A percentile compares a stretch with the other conserved stretches of the same genome.
phyloP scores from a whole-genome alignment of 2,888 invertebrate species.

The Watsonalla cultraria region DNA sequence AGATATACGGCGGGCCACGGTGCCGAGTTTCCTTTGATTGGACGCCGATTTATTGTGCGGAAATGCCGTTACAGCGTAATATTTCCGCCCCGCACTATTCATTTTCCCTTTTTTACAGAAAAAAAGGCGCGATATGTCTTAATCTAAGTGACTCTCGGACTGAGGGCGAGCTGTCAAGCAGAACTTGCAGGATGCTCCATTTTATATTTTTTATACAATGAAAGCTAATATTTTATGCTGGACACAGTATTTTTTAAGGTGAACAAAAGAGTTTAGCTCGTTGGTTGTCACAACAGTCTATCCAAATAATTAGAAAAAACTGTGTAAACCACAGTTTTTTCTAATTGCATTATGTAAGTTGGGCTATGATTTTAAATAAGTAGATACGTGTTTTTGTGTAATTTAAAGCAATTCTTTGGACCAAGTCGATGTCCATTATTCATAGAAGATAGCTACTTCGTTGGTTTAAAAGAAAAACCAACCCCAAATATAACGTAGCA shows the following conservation, averaged over 20 bases:
- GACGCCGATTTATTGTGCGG: slow-evolving; percentile 78
- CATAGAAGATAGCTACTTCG: too few species aligned
- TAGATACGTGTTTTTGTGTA: too few species aligned
- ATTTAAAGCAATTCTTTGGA: too few species aligned
- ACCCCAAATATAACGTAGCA: slow-evolving; percentile 8
- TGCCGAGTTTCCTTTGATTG: slow-evolving; percentile 73
- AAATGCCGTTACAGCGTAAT: slow-evolving; percentile 77
- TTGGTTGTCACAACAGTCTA: too few species aligned
- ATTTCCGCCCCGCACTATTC: slow-evolving; percentile 75
- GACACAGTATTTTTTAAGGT: neutral
- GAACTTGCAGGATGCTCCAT: slow-evolving; percentile 1
- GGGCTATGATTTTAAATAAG: too few species aligned
- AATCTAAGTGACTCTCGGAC: slow-evolving; percentile 50
- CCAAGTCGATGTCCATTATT: too few species aligned
- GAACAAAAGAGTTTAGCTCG: neutral
- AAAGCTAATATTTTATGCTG: neutral
- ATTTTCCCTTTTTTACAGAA: slow-evolving; percentile 75
- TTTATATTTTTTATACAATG: neutral
- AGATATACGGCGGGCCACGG: slow-evolving; percentile 62
- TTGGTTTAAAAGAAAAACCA: too few species aligned
- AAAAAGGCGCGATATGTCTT: slow-evolving; percentile 76
- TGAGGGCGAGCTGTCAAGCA: slow-evolving; percentile 25
- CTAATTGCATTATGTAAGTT: too few species aligned
- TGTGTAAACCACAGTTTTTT: too few species aligned
- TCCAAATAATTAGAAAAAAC: too few species aligned